Evolutionary conservation across 2,797 vertebrate species (phyloP).

Genomic region (Poeciliopsis paucimaculata): DNA sequence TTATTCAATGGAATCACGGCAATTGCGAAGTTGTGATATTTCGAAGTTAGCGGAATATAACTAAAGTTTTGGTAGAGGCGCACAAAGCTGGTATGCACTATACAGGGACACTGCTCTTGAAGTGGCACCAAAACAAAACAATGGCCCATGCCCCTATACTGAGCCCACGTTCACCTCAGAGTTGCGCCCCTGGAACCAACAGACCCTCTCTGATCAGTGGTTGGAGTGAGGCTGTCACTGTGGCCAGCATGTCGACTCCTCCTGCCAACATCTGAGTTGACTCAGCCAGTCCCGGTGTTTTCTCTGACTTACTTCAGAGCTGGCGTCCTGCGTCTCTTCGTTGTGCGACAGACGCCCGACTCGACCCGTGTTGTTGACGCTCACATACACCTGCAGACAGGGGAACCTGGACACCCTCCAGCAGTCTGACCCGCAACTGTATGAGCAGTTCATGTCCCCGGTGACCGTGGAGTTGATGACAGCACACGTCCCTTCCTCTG

Average conservation of each 20-base stretch:
- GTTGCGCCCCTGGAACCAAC: neutral
- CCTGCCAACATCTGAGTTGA: conserved; percentile 58
- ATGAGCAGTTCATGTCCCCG: conserved; percentile 91
- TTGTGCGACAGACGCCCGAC: conserved; percentile 90
- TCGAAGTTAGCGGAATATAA: too few species aligned
- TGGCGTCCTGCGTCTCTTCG: conserved; percentile 90
- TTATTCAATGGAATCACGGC: too few species aligned
- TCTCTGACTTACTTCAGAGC: conserved; percentile 86
- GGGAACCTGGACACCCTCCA: conserved; percentile 92
- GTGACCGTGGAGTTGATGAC: conserved; percentile 90
- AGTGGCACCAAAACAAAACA: too few species aligned
- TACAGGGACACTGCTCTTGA: too few species aligned
- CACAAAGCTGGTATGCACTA: too few species aligned
- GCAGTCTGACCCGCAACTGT: conserved; percentile 93
- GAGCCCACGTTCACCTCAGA: too few species aligned
- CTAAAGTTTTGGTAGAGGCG: too few species aligned
- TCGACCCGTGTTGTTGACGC: conserved; percentile 89
- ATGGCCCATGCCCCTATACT: too few species aligned
- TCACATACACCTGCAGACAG: conserved; percentile 95
- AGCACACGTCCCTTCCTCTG: conserved; percentile 89
- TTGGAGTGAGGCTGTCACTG: conserved; percentile 30
- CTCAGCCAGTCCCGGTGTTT: conserved; percentile 58
- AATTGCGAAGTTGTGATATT: too few species aligned
- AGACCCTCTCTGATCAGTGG: conserved; percentile 33
- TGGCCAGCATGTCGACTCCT: conserved; percentile 51